Base-by-base conservation (phyloP, 2,797 vertebrate species). In the Pristis pectinata region DNA sequence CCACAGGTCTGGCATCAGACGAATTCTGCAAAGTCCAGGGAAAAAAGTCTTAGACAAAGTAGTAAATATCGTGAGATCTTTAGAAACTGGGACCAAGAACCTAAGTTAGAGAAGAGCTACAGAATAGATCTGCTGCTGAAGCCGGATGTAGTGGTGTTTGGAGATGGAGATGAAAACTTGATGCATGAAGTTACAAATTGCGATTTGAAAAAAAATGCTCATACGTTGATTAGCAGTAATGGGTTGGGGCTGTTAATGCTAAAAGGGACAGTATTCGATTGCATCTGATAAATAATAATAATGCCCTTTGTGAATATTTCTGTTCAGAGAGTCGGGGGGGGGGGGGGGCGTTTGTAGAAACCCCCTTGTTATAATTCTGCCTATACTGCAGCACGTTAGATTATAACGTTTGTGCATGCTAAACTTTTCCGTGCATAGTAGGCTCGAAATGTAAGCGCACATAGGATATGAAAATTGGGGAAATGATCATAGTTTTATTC, bases 121-220 rank as follows among this genome's bases (percentile, higher is more conserved):
- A 76, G 92, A 9, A 56, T 9, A 17, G 17, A 53, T 11, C 27
- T 53, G n/a, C 70, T 34, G 70, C 49, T 2, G 44, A 22, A 53
- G 72, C 64, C 53, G 3, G 27, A 49, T 11, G 19, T 15, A 19
- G 24, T 10, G 37, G 5, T 72, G 7, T 17, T 22, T 34, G 70
- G 41, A 17, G 5, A 34, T 11, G 37, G 64, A 53, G 92, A 94
- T 34, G 41, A 49, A 70, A 76, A 94, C 44, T 93, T 49, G 70
- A 74, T 76, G 41, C 92, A 94, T 53, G 24, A 56, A 93, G 72
- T 94, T 53, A 56, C 44, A 76, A 76, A 94, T 34, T 94, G 27
- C 41, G 13, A 76, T 72, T 34, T 74, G 41, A 10, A 53, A 53
- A 70, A 93, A 24, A 72, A 37, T 30, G 70, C 22, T 49, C n/a